Evolutionary conservation across 2,888 invertebrate species (phyloP), one percentile per base, ranked within the genome.

Genomic region (Notodonta dromedarius): DNA sequence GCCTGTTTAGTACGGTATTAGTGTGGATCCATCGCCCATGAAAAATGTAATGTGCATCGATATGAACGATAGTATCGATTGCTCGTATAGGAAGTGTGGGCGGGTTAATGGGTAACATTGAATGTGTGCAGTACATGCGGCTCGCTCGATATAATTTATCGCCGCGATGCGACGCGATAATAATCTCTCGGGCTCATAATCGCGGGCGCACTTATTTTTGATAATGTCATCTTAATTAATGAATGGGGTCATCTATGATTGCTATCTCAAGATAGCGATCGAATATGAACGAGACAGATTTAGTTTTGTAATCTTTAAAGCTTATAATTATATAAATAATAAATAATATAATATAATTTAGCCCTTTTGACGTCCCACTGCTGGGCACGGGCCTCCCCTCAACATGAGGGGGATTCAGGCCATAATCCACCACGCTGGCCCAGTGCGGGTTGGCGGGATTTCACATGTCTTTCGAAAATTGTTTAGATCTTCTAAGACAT

Each of bases 31-130:
- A 60, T 65, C 65, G 60, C 48, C 57, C 57, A 66, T 62, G 68
- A 69, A 79, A 69, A 62, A 68, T 63, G 86, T 78, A 87, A 85
- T 86, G 85, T 69, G 80, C 58, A 60, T 56, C 16, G 39, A 40
- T 58, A 62, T 62, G 24, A 59, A 64, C 72, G 66, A 71, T 74
- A 48, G 53, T 64, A 54, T 66, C 46, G 60, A 51, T 65, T 66
- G 60, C 70, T 65, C 58, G 65, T 65, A 65, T 65, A 63, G 65
- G 68, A 62, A 69, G 62, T 59, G 77, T 76, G 72, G 77, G 76
- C 69, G 73, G 69, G 66, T 75, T 82, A 78, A 81, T 81, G 76
- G 78, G 71, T 63, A 74, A 62, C 78, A 78, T 83, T 81, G 78
- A 77, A 81, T 84, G 84, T 86, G 84, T 84, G 78, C n/a, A 12